Conservation (phyloP, 2,797 vertebrate species). For the Syngnathus rostellatus region DNA sequence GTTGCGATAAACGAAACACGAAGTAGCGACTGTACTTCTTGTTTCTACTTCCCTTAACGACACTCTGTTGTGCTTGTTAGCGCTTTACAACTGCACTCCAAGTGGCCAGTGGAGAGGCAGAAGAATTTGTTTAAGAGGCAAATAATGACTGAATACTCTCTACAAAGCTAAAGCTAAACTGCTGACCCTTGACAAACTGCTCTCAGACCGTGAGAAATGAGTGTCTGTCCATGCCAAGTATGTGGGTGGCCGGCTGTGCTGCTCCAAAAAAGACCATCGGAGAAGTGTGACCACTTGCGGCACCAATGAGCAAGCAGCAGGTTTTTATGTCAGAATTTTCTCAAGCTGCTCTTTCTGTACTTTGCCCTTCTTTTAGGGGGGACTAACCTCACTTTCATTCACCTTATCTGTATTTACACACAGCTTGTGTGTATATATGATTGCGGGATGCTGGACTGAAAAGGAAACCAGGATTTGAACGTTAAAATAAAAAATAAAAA, state of each 20-base stretch:
- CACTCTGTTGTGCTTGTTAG: background rate
- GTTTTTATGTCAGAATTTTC: slow-evolving; percentile 17
- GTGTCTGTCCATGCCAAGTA: slow-evolving; percentile 45
- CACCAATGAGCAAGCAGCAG: slow-evolving; percentile 12
- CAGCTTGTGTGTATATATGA: background rate
- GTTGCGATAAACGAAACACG: too few species aligned
- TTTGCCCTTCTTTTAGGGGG: background rate
- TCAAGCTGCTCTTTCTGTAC: slow-evolving; percentile 14
- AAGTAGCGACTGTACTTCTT: too few species aligned
- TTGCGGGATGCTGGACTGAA: background rate
- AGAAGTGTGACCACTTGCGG: background rate
- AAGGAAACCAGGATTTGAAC: background rate
- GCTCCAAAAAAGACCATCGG: slow-evolving; percentile 28
- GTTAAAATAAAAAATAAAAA: background rate
- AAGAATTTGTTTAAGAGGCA: slow-evolving; percentile 10
- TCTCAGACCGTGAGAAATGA: slow-evolving; percentile 53
- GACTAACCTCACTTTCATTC: slow-evolving; percentile 2
- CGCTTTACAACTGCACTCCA: background rate
- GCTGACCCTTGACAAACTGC: slow-evolving; percentile 51
- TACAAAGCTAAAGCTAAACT: slow-evolving; percentile 34
- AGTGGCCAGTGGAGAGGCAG: background rate
- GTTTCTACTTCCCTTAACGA: background rate
- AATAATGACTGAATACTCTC: slow-evolving; percentile 41
- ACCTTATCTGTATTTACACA: slow-evolving; percentile 15
- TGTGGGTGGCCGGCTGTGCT: slow-evolving; percentile 44